Conservation (phyloP, 2,797 vertebrate genomes). For the Rhynchotus rufescens region DNA sequence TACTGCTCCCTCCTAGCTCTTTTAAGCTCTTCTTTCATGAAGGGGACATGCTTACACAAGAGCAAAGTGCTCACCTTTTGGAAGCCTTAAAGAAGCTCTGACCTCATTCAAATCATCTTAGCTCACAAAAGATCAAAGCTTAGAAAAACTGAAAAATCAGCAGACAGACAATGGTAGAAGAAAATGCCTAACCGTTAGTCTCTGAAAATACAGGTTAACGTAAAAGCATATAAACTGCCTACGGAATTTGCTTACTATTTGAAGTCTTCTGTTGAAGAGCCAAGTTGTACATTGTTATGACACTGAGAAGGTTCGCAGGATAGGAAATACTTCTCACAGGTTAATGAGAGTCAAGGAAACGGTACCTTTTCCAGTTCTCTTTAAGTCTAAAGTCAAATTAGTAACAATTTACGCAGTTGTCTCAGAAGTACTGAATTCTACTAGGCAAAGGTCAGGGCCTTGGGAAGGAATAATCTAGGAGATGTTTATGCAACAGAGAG, state of each 20-base stretch:
- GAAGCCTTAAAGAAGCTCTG: not conserved
- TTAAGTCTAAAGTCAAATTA: not conserved
- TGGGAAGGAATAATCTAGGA: not conserved
- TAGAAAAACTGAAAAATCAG: not conserved
- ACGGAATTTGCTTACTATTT: constrained; percentile 4
- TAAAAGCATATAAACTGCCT: not conserved
- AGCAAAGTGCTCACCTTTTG: constrained; percentile 41
- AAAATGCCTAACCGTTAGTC: not conserved
- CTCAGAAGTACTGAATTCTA: not conserved
- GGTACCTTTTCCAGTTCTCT: not conserved
- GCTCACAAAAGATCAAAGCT: constrained; percentile 29
- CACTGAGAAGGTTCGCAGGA: not conserved
- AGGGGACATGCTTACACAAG: not conserved
- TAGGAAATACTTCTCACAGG: not conserved
- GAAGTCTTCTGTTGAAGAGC: not conserved
- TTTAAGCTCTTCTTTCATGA: constrained; percentile 9
- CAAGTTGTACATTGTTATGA: not conserved
- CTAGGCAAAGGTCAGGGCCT: not conserved
- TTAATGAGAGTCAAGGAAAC: not conserved
- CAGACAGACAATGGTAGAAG: not conserved
- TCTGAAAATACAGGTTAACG: not conserved
- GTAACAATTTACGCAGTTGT: not conserved
- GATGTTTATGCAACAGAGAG: not conserved
- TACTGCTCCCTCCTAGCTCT: not conserved
- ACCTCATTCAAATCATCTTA: constrained; percentile 6